Base-by-base conservation (phyloP, 2,888 invertebrate genomes). In the Lutraria lutraria region DNA sequence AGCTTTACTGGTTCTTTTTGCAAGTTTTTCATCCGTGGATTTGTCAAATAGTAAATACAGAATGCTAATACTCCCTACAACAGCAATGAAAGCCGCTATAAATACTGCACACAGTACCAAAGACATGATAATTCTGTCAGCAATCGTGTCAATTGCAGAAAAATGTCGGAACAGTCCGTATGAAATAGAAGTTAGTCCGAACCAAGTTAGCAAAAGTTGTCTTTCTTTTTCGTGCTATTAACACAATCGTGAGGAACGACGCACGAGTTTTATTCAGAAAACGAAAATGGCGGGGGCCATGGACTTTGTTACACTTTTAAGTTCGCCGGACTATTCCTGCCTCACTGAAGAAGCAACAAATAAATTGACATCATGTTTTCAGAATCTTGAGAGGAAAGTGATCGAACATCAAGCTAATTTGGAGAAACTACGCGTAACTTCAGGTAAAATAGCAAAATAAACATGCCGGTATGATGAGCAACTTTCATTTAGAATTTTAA, bases 351-450 rank as follows among this genome's bases (percentile, higher is more conserved):
- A 88, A 60, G 80, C 93, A 21, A 92, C 88, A 83, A 90, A 91
- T 4, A 95, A 95, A 90, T 54, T 95, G 72, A 92, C 93, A 80
- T 54, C 85, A 21, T 86, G 83, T n/a, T 85, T 95, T 16, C 79
- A 31, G 43, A 86, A 76, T n/a, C 84, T 89, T 88, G 86, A 91
- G 63, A 82, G 84, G 19, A 91, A 94, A 86, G 79, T 92, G 25
- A 92, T 94, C 72, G 93, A 94, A 43, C 80, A 89, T n/a, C 94
- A 93, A 84, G 84, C 93, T 13, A 95, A 94, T 89, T 94, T 93
- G 88, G 95, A 95, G 83, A 94, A 93, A 88, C 93, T 94, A 25
- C 91, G 94, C 31, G 95, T 95, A 16, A 94, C 94, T 92, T 94
- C 95, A 87, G 95, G 95, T 95, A 93, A 92, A 86, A 21, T 63